Percentiles rank a stretch among this genome's conserved stretches.
These are phyloP conservation scores for Rhadina sibilatrix DNA, from an alignment of 2,113 vertebrate species.

Conservation along the genomic window DNA sequence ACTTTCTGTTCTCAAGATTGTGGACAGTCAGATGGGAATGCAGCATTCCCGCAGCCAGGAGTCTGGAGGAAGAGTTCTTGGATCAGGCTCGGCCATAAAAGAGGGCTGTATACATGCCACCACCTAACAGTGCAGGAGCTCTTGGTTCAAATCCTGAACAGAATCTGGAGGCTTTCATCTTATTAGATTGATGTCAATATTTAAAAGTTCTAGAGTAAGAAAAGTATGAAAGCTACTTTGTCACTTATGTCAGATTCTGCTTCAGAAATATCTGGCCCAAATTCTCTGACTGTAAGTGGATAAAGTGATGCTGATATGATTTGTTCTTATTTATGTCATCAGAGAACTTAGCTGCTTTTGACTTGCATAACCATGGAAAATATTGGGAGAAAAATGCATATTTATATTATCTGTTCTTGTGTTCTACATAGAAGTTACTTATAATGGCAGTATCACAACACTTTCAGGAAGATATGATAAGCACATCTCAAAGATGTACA, in stretches of 20 bases:
- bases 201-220: background rate
- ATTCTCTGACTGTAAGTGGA: background rate
- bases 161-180: background rate
- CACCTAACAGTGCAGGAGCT: background rate
- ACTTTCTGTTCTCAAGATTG: background rate
- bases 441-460: background rate
- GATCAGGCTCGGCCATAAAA: background rate
- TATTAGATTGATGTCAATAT: background rate
- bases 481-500: background rate
- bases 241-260: background rate
- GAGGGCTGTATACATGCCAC: background rate
- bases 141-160: background rate
- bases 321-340: background rate
- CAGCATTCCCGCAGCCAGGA: background rate
- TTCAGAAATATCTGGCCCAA: constrained; percentile 9
- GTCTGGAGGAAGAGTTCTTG: background rate
- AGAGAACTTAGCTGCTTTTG: constrained; percentile 3
- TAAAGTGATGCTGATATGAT: background rate
- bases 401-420: background rate
- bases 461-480: background rate
- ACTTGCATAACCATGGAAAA: background rate
- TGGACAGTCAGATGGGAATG: background rate
- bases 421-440: background rate
- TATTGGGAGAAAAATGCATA: accelerated
- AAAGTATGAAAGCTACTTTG: background rate